Base-by-base conservation (phyloP, 2,797 vertebrate species). In the Poeciliopsis gracilis region DNA sequence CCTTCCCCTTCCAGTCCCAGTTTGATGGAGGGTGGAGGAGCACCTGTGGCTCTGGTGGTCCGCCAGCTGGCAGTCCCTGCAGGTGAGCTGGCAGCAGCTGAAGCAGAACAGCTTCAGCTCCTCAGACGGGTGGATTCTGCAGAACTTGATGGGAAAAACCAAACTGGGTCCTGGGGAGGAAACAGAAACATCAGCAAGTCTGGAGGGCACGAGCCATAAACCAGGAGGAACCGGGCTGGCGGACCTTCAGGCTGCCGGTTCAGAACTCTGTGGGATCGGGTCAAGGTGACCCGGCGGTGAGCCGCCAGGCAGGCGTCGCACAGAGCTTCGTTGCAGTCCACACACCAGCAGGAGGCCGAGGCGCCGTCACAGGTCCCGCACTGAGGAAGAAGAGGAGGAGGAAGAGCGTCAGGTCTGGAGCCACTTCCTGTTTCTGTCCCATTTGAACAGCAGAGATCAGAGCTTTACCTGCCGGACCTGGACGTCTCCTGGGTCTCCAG, bases 21-120 rank as follows among this genome's bases (percentile, higher is more conserved):
- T 49, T 49, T 49, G 47, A 51, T 9, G 49, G 49, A 23, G 20
- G 20, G 2, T 7, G 47, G 49, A 51, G 49, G 25, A 6, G 7
- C 84, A 95, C 94, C 91, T 91, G 91, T 95, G 95, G 49, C 88
- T 91, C 82, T 85, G 91, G 88, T 95, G 95, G 38, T 77, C 43
- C 23, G 61, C 87, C 77, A 95, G 89, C 86, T 95, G 95, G 73
- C 95, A 95, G 91, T 95, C 93, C 69, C 92, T 82, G 53, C 95
- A 95, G 75, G 94, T 95, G 61, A 92, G 80, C 63, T 83, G 73
- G 15, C 79, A 49, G 73, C 95, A 95, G 73, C 89, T 88, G 57
- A 90, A 80, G 55, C 94, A 95, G 79, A 89, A 93, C 69, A 95
- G 89, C 2, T 88, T 86, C 51, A 95, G 86, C 0, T 82, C 73